Percentiles rank a stretch among this genome's conserved stretches.
phyloP scores from a whole-genome alignment of 2,888 invertebrate species.

The Omphaloscelis lunosa region DNA sequence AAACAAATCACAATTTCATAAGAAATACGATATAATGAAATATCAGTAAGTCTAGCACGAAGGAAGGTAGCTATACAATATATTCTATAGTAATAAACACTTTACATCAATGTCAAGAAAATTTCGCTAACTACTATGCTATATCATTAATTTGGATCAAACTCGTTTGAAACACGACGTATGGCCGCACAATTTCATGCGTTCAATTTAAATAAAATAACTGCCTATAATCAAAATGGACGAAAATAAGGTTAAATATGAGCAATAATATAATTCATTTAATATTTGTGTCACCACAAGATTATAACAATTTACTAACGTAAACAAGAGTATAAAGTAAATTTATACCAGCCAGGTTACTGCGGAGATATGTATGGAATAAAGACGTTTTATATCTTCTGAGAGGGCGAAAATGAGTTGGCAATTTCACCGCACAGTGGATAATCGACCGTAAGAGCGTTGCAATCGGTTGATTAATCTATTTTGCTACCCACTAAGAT shows the following conservation, averaged over 20 bases:
- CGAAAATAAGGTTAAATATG: slow-evolving; percentile 53
- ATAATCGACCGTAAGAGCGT: not conserved
- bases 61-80: slow-evolving; percentile 40
- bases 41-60: slow-evolving; percentile 38
- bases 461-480: not conserved
- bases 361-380: slow-evolving; percentile 56
- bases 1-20: slow-evolving; percentile 53
- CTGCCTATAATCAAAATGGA: slow-evolving; percentile 30
- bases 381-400: slow-evolving; percentile 17
- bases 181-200: slow-evolving; percentile 30
- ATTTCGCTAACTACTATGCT: slow-evolving; percentile 72
- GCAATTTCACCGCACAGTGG: not conserved
- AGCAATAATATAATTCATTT: slow-evolving; percentile 53
- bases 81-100: slow-evolving; percentile 59
- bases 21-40: slow-evolving; percentile 51
- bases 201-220: slow-evolving; percentile 24
- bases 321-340: slow-evolving; percentile 23
- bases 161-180: slow-evolving; percentile 35
- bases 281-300: slow-evolving; percentile 30
- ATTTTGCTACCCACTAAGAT: not conserved
- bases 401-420: slow-evolving; percentile 4
- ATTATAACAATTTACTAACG: slow-evolving; percentile 35
- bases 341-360: slow-evolving; percentile 13
- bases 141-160: slow-evolving; percentile 51
- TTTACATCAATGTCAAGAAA: slow-evolving; percentile 72